phyloP scores from a whole-genome alignment of 2,113 vertebrate species.

The Mugil cephalus region DNA sequence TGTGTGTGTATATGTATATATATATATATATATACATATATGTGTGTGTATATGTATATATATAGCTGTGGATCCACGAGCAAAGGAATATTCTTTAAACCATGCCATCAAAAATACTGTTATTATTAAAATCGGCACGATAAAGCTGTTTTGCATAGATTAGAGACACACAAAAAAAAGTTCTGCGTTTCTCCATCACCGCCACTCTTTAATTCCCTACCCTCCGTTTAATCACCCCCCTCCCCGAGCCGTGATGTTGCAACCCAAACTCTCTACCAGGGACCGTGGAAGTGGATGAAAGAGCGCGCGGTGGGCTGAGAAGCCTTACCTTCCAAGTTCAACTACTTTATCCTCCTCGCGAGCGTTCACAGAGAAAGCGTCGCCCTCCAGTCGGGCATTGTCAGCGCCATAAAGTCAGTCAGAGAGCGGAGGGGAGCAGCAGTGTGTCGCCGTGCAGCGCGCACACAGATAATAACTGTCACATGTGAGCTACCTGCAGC shows the following conservation, averaged over 20 bases:
- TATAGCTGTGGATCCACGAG: neutral
- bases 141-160: conserved; percentile 36
- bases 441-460: conserved; percentile 7
- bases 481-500: conserved; percentile 80
- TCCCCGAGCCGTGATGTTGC: conserved; percentile 8
- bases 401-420: conserved; percentile 20
- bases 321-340: conserved; percentile 51
- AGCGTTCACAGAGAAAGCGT: conserved; percentile 13
- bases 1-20: too few relatives aligned
- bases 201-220: conserved; percentile 34
- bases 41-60: too few relatives aligned
- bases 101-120: neutral
- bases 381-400: conserved; percentile 21
- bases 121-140: neutral
- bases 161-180: neutral
- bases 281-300: neutral
- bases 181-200: conserved; percentile 3
- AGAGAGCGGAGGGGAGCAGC: conserved; percentile 9
- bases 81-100: neutral
- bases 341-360: conserved; percentile 24
- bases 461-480: conserved; percentile 63
- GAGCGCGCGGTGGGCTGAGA: neutral
- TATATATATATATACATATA: too few relatives aligned
- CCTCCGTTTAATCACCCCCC: conserved; percentile 22
- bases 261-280: neutral